Conservation (phyloP, 53 echinoderm and acorn worm species). For the Henricia sp. region DNA sequence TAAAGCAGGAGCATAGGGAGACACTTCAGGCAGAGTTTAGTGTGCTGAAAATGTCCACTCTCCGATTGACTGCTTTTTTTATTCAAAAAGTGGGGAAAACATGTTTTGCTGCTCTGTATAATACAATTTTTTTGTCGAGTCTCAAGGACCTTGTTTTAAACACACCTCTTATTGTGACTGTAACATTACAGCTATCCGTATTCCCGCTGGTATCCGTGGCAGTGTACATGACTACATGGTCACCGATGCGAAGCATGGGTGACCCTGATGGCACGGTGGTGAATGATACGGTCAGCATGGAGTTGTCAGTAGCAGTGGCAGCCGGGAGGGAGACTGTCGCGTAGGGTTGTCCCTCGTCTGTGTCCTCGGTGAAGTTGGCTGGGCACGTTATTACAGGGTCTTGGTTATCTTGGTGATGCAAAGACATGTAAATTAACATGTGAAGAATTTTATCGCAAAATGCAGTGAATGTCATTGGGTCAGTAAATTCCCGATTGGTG, state of each 20-base stretch:
- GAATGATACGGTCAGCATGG: background rate
- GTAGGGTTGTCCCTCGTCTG: background rate
- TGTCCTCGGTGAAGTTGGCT: background rate
- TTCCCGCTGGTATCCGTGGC: background rate
- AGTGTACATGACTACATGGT: background rate
- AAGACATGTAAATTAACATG: too few species aligned
- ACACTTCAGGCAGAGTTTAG: too few species aligned
- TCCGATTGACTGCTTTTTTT: too few species aligned
- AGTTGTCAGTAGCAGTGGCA: background rate
- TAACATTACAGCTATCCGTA: background rate
- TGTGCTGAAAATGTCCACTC: too few species aligned
- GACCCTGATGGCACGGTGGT: background rate
- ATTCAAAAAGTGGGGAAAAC: too few species aligned
- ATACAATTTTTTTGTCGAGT: too few species aligned
- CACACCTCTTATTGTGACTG: background rate
- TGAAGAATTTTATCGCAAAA: too few species aligned
- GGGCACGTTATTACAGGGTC: background rate
- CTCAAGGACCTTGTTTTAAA: too few species aligned
- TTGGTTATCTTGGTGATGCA: background rate
- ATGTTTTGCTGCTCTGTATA: too few species aligned
- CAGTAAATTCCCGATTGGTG: too few species aligned
- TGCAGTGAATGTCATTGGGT: too few species aligned
- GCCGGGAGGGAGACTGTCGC: background rate
- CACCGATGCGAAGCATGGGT: background rate
- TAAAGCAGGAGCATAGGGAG: too few species aligned